These are phyloP conservation scores for Atta texana DNA, from an alignment of 1,140 invertebrate species.

Conservation along the genomic window DNA sequence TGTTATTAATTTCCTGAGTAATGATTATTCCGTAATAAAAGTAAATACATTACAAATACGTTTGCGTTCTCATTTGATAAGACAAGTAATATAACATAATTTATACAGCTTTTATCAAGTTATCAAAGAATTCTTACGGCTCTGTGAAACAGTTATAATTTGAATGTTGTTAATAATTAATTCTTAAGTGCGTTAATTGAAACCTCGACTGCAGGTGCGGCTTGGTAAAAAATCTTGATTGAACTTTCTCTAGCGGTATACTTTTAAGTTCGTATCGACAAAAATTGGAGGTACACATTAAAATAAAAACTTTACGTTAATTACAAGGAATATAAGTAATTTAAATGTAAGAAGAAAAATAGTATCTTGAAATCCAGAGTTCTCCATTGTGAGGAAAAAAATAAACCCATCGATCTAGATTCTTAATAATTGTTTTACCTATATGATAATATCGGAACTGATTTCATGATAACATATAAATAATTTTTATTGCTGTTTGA, in stretches of 20 bases:
- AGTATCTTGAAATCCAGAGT: no score
- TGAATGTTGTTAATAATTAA: background rate
- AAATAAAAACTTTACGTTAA: no score
- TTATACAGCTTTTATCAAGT: background rate
- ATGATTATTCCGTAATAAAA: background rate
- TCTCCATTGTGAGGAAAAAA: no score
- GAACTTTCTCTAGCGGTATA: background rate
- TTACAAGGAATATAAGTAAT: no score
- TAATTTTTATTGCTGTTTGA: no score
- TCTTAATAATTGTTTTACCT: no score
- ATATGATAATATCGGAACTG: no score
- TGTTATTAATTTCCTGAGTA: background rate
- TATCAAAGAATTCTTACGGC: background rate
- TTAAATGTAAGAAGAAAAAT: no score
- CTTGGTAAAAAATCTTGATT: background rate
- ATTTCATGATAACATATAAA: no score
- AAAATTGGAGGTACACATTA: no score
- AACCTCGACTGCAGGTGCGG: background rate
- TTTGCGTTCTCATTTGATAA: slow-evolving; percentile 6
- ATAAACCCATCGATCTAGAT: no score
- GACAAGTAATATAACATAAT: slow-evolving; percentile 20
- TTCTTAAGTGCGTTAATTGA: slow-evolving; percentile 9
- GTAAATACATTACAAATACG: background rate
- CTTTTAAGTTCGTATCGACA: no score
- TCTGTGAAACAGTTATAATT: background rate